Evolutionary conservation across 2,113 vertebrate species (phyloP), one percentile per base, ranked within the genome.

Genomic region (Octodon degus): DNA sequence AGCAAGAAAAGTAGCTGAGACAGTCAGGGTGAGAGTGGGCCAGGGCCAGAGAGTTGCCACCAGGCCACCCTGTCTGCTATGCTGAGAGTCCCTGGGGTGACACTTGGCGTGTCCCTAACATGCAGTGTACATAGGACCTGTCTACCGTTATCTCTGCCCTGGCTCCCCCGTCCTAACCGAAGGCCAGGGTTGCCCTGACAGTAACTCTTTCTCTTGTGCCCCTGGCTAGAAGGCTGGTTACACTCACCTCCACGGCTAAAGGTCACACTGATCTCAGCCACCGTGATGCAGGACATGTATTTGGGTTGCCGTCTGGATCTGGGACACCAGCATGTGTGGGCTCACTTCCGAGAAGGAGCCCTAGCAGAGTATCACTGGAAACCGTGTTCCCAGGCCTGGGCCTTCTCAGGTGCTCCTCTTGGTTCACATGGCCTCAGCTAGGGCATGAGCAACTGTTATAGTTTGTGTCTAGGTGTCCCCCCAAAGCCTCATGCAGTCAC

Each of bases 331-430:
- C 20, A 14, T 1, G 3, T 22, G 7, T 8, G 1, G 27, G 25
- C 22, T 76, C 30, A 9, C 13, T 24, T 50, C 62, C 37, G 9
- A 76, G 70, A 76, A 14, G 30, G 19, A 47, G 55, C 25, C 50
- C 53, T 4, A 6, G 20, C 32, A 32, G n/a, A 47, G 5, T 13
- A 20, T 37, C 27, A 65, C 14, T 65, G 32, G 62, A 24, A 55
- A 82, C 4, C 1, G 0, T 43, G 60, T 50, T 50, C 50, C 50
- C 50, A 50, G 50, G 50, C 50, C 50, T 50, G 50, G 50, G 50
- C 50, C 50, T 11, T 9, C 50, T 50, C 6, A 2, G 0, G 0
- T 0, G 80, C 65, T 24, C 37, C 67, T 50, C 12, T 5, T 20
- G 19, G 50, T 20, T 72, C 43, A 47, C 80, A 37, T 55, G 72